These are phyloP conservation scores for Cossypha polioptera DNA, from an alignment of 2,797 vertebrate genomes.

Conservation along the genomic window DNA sequence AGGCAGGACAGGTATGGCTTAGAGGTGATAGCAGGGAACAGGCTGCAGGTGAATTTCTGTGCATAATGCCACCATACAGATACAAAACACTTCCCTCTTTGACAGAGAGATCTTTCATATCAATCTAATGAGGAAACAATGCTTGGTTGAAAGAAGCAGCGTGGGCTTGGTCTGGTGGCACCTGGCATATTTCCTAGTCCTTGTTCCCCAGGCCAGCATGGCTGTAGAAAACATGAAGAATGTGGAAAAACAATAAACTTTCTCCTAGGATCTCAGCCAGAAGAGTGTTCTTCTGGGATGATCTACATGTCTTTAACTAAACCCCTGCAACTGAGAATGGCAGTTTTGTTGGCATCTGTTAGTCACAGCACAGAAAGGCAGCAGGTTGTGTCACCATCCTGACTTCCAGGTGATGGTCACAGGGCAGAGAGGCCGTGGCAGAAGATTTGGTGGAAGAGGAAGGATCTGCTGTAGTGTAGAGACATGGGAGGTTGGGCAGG, in stretches of 20 bases:
- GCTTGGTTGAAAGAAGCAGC: not conserved
- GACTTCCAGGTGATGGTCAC: not conserved
- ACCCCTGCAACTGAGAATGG: not conserved
- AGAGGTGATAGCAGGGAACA: not conserved
- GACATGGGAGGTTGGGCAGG: not conserved
- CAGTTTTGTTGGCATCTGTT: not conserved
- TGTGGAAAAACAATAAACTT: not conserved
- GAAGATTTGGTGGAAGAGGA: not conserved
- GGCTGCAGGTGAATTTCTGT: not conserved
- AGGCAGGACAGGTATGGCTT: not conserved
- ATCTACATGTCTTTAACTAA: not conserved
- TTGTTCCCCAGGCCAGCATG: not conserved
- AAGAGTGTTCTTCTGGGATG: not conserved
- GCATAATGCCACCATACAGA: not conserved
- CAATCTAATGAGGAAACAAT: not conserved
- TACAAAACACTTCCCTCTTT: not conserved
- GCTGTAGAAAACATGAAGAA: not conserved
- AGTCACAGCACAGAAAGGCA: not conserved
- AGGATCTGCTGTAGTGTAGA: not conserved
- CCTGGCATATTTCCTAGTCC: not conserved
- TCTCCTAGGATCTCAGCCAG: not conserved
- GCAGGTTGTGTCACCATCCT: not conserved
- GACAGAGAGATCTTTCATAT: not conserved
- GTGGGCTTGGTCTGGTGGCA: not conserved
- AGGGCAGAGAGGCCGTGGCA: fast-evolving